Evolutionary conservation across 2,888 invertebrate genomes (phyloP).

Genomic region (Sesia bembeciformis): DNA sequence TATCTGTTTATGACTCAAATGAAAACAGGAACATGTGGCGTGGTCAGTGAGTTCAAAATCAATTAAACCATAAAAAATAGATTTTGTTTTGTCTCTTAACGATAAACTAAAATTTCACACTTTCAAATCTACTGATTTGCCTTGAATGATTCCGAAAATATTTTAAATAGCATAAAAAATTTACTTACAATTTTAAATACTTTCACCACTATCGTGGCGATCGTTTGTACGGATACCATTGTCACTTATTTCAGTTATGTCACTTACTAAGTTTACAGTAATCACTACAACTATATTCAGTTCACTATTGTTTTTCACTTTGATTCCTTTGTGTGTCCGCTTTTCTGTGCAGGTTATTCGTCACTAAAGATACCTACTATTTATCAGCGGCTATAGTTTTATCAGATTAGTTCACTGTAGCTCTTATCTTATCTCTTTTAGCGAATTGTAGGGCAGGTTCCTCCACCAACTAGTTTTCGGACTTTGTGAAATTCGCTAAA

Average conservation of each 20-base stretch:
- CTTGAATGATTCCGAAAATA: not conserved
- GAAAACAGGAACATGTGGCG: no score
- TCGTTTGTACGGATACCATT: slow-evolving; percentile 88
- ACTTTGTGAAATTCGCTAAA: not conserved
- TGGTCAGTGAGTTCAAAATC: no score
- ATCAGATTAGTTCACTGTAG: slow-evolving; percentile 37
- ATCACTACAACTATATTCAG: not conserved
- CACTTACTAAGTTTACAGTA: not conserved
- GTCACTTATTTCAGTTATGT: slow-evolving; percentile 35
- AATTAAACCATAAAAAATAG: not conserved
- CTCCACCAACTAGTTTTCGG: not conserved
- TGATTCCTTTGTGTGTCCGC: slow-evolving; percentile 43
- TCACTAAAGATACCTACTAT: slow-evolving; percentile 43
- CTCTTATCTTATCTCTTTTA: slow-evolving; percentile 58
- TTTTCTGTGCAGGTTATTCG: slow-evolving; percentile 37
- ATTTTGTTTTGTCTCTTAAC: not conserved
- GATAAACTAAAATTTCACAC: not conserved
- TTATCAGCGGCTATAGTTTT: slow-evolving; percentile 45
- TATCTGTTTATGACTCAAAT: not conserved
- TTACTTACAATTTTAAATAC: slow-evolving; percentile 86
- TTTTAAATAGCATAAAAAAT: slow-evolving; percentile 2
- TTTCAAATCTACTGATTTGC: slow-evolving; percentile 6
- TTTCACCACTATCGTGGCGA: slow-evolving; percentile 87
- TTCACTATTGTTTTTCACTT: slow-evolving; percentile 14
- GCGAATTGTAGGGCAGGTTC: slow-evolving; percentile 60